Base-by-base conservation (phyloP, 2,888 invertebrate genomes). In the Papilio demoleus region DNA sequence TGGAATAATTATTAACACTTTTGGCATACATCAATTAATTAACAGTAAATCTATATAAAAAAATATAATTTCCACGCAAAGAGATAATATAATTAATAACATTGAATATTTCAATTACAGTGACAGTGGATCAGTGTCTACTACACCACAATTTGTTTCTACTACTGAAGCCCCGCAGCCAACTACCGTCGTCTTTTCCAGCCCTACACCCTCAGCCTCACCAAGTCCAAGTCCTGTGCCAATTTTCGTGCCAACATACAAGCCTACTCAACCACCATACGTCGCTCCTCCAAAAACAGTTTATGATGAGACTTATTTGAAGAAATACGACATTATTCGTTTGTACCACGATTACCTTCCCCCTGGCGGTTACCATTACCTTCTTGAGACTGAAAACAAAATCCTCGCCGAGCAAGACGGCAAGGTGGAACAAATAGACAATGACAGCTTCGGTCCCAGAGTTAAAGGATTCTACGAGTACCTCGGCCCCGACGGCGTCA, bases 381-480 rank as follows among this genome's bases (percentile, higher is more conserved):
- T 90, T 17, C 92, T 90, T 70, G 91, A 92, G 75, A 92, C 92
- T 14, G 89, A 91, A 71, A 92, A 92, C 83, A 92, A 87, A 70
- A 92, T 92, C 72, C 86, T 89, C 17, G 90, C 90, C 4, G 92
- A 92, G 71, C 91, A 92, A 77, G 80, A 84, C 24, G 92, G 92
- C 38, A 83, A 83, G 47, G 63, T 91, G 0, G 91, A 91, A 71
- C 77, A 83, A 70, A 76, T 88, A n/a, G 82, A 84, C 74, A 84
- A 71, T 47, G 86, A 88, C 47, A 77, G 71, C n/a, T 82, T 83
- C 0, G 87, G 81, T 19, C 77, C 89, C 34, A 86, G 84, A 66
- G 85, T 81, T 24, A 91, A 85, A 71, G 92, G 92, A 74, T 92
- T 92, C 83, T 92, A 77, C 73, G 88, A 92, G 73, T 92, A 80